Evolutionary conservation across 2,888 invertebrate genomes (phyloP).

Genomic region (Drosophila greeni): DNA sequence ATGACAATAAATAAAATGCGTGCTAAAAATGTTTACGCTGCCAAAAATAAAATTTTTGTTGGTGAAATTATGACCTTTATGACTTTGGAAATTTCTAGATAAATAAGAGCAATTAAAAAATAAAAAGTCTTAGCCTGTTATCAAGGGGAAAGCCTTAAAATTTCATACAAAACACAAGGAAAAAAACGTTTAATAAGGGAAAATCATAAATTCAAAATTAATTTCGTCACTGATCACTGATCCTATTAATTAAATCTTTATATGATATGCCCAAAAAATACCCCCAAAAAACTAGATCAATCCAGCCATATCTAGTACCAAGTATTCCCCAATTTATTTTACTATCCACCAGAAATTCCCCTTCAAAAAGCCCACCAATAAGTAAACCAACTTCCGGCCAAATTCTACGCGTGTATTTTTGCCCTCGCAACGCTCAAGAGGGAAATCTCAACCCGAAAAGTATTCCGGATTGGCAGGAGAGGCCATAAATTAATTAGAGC

Average conservation of each 20-base stretch:
- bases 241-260: not conserved
- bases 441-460: slow-evolving; percentile 21
- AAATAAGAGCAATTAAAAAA: not conserved
- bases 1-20: slow-evolving; percentile 8
- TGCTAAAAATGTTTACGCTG: not conserved
- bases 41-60: slow-evolving; percentile 2
- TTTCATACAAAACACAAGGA: not conserved
- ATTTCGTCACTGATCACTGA: not conserved
- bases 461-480: slow-evolving; percentile 48
- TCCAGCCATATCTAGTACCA: not conserved
- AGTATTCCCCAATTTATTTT: not conserved
- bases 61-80: not conserved
- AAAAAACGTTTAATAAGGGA: not conserved
- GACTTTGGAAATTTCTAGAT: slow-evolving; percentile 1
- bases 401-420: slow-evolving; percentile 3
- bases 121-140: not conserved
- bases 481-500: slow-evolving; percentile 66
- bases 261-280: not conserved
- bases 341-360: not conserved
- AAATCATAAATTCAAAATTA: not conserved
- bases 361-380: not conserved
- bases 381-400: slow-evolving; percentile 5
- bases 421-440: slow-evolving; percentile 6
- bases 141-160: not conserved
- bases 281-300: not conserved